Conservation (phyloP, 2,888 invertebrate genomes). For the Listrodromus nycthemerus region DNA sequence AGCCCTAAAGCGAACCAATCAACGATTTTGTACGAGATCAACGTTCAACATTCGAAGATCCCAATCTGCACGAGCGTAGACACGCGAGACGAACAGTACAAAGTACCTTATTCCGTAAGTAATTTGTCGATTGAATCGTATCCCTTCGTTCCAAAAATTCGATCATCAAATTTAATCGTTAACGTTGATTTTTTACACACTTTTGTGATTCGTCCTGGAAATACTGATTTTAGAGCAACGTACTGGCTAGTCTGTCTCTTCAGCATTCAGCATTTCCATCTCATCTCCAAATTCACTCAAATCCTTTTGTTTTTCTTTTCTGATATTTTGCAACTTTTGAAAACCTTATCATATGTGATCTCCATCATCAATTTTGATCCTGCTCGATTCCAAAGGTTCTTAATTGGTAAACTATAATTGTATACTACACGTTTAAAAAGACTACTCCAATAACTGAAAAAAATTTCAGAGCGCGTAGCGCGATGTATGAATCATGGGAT, state of each 20-base stretch:
- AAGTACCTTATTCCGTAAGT: neutral
- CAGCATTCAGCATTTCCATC: slow-evolving; percentile 72
- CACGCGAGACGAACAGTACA: neutral
- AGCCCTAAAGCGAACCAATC: neutral
- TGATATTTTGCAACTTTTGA: too few relatives aligned
- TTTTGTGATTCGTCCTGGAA: slow-evolving; percentile 71
- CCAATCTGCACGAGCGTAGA: neutral
- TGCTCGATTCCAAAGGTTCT: too few relatives aligned
- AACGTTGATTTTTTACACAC: slow-evolving; percentile 33
- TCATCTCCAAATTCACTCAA: neutral
- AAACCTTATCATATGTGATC: too few relatives aligned
- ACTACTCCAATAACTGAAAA: too few relatives aligned
- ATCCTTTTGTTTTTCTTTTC: too few relatives aligned
- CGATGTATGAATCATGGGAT: too few relatives aligned
- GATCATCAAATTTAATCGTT: neutral
- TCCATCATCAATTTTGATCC: too few relatives aligned
- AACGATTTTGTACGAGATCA: neutral
- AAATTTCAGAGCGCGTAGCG: too few relatives aligned
- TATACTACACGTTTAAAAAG: too few relatives aligned
- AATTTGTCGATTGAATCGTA: neutral
- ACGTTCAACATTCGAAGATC: neutral
- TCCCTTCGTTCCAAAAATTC: neutral
- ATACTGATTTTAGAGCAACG: slow-evolving; percentile 77
- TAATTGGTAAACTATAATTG: too few relatives aligned
- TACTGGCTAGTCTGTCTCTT: slow-evolving; percentile 74